These are phyloP conservation scores for Caenorhabditis briggsae DNA, from an alignment of 1,140 invertebrate species.

Conservation along the genomic window DNA sequence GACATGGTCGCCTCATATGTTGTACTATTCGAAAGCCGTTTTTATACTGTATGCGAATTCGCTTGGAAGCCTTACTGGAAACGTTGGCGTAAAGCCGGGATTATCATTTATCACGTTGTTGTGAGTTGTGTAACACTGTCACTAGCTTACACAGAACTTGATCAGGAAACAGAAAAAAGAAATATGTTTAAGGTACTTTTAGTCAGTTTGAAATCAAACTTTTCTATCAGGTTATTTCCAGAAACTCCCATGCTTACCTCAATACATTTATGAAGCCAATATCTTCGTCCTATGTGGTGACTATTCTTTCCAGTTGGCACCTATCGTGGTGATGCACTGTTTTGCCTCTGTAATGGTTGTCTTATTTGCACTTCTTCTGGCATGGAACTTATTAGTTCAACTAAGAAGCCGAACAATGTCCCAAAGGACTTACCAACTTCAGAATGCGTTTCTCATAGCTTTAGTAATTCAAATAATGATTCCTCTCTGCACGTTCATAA, in stretches of 20 bases:
- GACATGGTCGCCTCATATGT: not conserved
- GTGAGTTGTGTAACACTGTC: not conserved
- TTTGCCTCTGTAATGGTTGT: not conserved
- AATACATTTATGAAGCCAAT: not conserved
- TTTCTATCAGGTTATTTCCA: not conserved
- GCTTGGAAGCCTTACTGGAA: not conserved
- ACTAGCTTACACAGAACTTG: no score
- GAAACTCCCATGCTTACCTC: not conserved
- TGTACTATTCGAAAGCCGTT: not conserved
- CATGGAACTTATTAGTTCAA: not conserved
- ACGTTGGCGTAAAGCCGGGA: not conserved
- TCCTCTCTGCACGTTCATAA: not conserved
- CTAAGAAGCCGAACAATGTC: not conserved
- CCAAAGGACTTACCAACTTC: not conserved
- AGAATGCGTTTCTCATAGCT: not conserved
- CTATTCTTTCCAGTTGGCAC: not conserved
- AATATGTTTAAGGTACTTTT: not conserved
- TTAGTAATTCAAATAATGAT: not conserved
- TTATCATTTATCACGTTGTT: not conserved
- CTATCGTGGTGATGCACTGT: not conserved
- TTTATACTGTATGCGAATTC: not conserved
- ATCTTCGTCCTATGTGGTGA: not conserved
- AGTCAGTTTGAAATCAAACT: not conserved
- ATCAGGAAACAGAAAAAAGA: not conserved
- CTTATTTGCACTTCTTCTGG: not conserved